Conservation (phyloP, 2,888 invertebrate species). For the Agrotis clavis region DNA sequence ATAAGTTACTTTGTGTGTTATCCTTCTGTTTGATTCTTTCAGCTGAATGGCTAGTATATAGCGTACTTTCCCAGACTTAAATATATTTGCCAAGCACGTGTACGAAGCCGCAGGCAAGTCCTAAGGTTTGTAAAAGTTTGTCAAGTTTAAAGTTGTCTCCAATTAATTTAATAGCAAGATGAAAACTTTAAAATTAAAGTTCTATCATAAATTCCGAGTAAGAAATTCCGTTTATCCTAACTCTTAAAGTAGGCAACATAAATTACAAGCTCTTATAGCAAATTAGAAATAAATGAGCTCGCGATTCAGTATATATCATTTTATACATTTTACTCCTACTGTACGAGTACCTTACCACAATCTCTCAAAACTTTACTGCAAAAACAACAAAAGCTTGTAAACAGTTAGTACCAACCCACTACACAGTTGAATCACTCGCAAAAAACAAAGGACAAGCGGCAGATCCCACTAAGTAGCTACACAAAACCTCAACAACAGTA, state of each 20-base stretch:
- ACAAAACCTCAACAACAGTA: conserved; percentile 59
- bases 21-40: no score
- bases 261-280: background rate
- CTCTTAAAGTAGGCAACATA: background rate
- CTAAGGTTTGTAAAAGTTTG: no score
- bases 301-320: background rate
- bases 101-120: no score
- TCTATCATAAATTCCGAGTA: background rate
- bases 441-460: conserved; percentile 34
- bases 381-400: conserved; percentile 12
- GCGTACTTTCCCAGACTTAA: no score
- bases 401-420: background rate
- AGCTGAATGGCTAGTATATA: no score
- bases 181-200: background rate
- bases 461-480: conserved; percentile 40
- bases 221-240: background rate
- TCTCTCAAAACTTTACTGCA: background rate
- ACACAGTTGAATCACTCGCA: conserved; percentile 26
- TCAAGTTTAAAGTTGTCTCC: no score
- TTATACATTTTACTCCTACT: background rate
- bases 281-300: background rate
- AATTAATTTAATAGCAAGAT: background rate
- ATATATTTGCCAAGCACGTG: no score
- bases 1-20: no score
- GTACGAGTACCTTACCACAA: background rate